A percentile compares a stretch with the other conserved stretches of the same genome.
phyloP scores from a whole-genome alignment of 2,797 vertebrate species.

The Scomberomorus guttatus region DNA sequence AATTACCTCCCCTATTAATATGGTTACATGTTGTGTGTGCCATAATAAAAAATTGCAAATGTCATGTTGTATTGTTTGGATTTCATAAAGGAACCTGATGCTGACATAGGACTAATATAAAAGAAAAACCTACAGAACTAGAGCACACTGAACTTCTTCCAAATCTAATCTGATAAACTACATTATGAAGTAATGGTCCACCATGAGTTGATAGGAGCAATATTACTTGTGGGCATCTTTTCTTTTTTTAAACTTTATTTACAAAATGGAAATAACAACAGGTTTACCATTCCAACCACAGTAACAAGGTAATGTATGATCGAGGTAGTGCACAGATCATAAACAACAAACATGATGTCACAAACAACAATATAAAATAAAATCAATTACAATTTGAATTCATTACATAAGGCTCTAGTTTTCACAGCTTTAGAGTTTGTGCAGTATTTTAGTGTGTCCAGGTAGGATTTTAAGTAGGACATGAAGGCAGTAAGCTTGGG shows the following conservation, averaged over 20 bases:
- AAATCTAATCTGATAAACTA: neutral
- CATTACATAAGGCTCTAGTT: neutral
- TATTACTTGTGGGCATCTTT: no score
- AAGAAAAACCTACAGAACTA: neutral
- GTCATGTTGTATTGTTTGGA: conserved; percentile 4
- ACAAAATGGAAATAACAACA: neutral
- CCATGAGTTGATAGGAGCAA: neutral
- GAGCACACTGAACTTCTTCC: neutral
- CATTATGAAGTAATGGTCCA: neutral
- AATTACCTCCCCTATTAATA: conserved; percentile 35
- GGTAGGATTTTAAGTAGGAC: no score
- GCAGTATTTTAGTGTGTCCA: no score
- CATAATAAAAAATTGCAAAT: conserved; percentile 73
- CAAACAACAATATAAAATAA: no score
- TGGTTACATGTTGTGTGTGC: conserved; percentile 67
- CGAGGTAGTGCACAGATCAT: no score
- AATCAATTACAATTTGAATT: neutral
- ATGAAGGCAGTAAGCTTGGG: no score
- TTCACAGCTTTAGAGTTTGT: neutral
- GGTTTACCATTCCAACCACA: no score
- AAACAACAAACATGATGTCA: no score
- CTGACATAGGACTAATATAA: neutral
- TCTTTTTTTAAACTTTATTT: no score
- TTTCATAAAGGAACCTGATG: conserved; percentile 1
- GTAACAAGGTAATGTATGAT: no score